phyloP scores from a whole-genome alignment of 2,113 vertebrate species.

The Mugil cephalus region DNA sequence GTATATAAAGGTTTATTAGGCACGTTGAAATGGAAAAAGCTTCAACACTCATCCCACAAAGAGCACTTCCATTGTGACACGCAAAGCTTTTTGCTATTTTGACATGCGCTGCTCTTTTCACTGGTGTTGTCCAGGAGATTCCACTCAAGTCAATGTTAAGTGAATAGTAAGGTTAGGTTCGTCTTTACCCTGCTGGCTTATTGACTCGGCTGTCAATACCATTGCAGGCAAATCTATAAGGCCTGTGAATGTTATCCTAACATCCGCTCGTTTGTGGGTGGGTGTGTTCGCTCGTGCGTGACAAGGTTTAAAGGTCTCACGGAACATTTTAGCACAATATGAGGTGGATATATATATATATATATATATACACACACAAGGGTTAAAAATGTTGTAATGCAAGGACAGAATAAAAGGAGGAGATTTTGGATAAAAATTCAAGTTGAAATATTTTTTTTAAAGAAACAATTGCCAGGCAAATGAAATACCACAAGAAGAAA shows the following conservation, averaged over 20 bases:
- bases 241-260: slow-evolving; percentile 61
- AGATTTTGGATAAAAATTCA: too few species aligned
- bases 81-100: slow-evolving; percentile 24
- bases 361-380: too few species aligned
- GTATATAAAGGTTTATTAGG: background rate
- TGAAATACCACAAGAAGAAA: too few species aligned
- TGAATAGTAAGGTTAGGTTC: slow-evolving; percentile 72
- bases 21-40: slow-evolving; percentile 15
- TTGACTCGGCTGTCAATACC: slow-evolving; percentile 76
- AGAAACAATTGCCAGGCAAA: too few species aligned
- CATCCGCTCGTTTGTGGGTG: slow-evolving; percentile 49
- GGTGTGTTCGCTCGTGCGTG: slow-evolving; percentile 7
- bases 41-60: slow-evolving; percentile 25
- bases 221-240: slow-evolving; percentile 71
- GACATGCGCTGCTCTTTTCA: slow-evolving; percentile 30
- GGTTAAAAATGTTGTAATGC: too few species aligned
- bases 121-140: slow-evolving; percentile 49
- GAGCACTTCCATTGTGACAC: slow-evolving; percentile 26
- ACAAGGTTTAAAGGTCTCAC: slow-evolving; percentile 21
- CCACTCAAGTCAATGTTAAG: slow-evolving; percentile 75
- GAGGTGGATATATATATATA: too few species aligned
- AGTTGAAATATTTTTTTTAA: too few species aligned
- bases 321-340: background rate
- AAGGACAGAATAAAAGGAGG: too few species aligned
- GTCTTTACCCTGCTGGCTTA: slow-evolving; percentile 69